These are phyloP conservation scores for Lithodes maja DNA, from an alignment of 2,888 invertebrate genomes.

Conservation along the genomic window DNA sequence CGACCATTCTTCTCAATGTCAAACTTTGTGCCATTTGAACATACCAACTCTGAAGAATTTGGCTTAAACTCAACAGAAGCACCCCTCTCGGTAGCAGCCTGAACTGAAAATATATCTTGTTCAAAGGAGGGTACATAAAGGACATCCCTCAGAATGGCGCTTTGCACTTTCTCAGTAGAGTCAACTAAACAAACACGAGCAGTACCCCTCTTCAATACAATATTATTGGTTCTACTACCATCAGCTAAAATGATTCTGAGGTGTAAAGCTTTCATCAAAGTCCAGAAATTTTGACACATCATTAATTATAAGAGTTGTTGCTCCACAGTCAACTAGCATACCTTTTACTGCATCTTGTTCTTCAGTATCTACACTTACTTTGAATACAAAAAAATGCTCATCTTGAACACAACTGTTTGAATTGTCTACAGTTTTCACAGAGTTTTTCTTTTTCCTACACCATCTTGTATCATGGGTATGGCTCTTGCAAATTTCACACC, in stretches of 20 bases:
- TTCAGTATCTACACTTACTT: not conserved
- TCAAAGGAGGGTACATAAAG: slow-evolving; percentile 33
- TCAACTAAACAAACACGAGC: slow-evolving; percentile 14
- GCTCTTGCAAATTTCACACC: slow-evolving; percentile 19
- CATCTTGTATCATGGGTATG: not conserved
- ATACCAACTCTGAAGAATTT: not conserved
- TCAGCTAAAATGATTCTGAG: slow-evolving; percentile 1
- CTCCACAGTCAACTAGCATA: slow-evolving; percentile 33
- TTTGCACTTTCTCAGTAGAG: slow-evolving; percentile 4
- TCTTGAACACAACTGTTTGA: not conserved
- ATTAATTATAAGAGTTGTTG: slow-evolving; percentile 19
- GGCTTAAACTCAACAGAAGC: slow-evolving; percentile 5
- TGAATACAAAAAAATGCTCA: slow-evolving; percentile 7
- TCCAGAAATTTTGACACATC: slow-evolving; percentile 19
- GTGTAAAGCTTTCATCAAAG: slow-evolving; percentile 29
- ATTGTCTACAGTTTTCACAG: slow-evolving; percentile 3
- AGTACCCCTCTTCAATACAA: slow-evolving; percentile 14
- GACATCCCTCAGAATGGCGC: not conserved
- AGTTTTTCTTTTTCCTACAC: slow-evolving; percentile 19
- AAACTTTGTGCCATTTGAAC: slow-evolving; percentile 19
- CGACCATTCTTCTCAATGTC: not conserved
- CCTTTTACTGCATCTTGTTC: not conserved
- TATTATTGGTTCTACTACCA: slow-evolving; percentile 4
- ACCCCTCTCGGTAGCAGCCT: slow-evolving; percentile 27
- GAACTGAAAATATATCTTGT: slow-evolving; percentile 33